These are phyloP conservation scores for Bothrops jararaca DNA, from an alignment of 2,113 vertebrate genomes.

Conservation along the genomic window DNA sequence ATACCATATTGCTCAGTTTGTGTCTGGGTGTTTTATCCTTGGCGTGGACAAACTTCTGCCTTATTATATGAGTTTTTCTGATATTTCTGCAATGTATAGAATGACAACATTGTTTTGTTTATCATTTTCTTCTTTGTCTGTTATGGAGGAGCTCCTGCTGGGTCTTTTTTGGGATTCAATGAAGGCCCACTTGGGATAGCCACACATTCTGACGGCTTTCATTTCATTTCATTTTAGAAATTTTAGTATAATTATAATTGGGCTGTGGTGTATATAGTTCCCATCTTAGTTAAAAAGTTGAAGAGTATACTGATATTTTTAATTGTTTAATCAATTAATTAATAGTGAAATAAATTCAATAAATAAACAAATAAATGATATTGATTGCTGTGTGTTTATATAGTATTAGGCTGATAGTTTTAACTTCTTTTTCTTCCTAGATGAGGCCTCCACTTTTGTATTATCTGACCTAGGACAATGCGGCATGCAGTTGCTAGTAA, in stretches of 20 bases:
- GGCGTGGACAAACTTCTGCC: too few species aligned
- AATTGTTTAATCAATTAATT: background rate
- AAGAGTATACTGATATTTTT: background rate
- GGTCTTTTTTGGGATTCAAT: too few species aligned
- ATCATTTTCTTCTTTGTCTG: too few species aligned
- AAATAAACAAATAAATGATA: background rate
- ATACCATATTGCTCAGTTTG: too few species aligned
- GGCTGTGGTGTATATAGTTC: background rate
- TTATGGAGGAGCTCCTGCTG: too few species aligned
- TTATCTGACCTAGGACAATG: background rate
- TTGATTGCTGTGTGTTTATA: background rate
- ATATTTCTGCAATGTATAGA: too few species aligned
- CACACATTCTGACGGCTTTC: too few species aligned
- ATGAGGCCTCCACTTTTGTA: background rate
- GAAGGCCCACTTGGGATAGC: too few species aligned
- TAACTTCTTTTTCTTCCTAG: background rate
- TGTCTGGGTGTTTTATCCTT: too few species aligned
- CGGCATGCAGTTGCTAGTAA: background rate
- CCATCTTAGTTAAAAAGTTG: background rate
- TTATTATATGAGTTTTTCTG: too few species aligned
- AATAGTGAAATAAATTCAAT: background rate
- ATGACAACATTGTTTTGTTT: too few species aligned
- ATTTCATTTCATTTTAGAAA: background rate
- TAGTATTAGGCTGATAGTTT: background rate
- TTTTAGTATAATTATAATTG: background rate